Evolutionary conservation across 53 echinoderm and acorn worm species (phyloP), one percentile per base, ranked within the genome.

Genomic region (Actinopyga echinites): DNA sequence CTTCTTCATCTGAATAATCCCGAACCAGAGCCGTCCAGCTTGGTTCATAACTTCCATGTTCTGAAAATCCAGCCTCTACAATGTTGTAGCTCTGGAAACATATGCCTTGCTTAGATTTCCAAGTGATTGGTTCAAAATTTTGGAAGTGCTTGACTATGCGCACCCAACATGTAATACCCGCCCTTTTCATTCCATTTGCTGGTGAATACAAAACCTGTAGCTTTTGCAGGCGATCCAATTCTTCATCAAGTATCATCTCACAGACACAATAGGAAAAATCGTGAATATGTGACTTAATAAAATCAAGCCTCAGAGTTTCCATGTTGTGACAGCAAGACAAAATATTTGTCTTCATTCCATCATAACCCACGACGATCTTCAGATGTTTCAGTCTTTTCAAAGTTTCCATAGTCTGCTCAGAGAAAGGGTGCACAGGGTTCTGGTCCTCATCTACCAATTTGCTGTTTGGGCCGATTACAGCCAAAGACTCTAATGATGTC

Each of bases 1-100:
- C 62, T 17, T 9, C 9, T 20, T 62, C 28, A 3, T 29, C 62
- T 26, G 77, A 52, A 77, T 77, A 52, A 23, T 77, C 54, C 10
- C 77, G 53, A 1, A 77, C 28, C 25, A 54, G 31, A 2, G 77
- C 77, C 1, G 77, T 77, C 77, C 77, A 77, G 45, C 77, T 53
- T 0, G 77, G 77, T 30, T 77, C 77, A 2, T 53, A 54, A 45
- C 54, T 54, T 20, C 44, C 53, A 49, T 49, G 49, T 4, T 52
- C 77, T 20, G 56, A 53, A 13, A 49, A 32, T 30, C 77, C 77
- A 62, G 26, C 62, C 30, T 62, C 30, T 29, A 10, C 8, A 20
- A 29, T 77, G 31, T 31, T 45, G 49, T 49, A 49, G 17, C 49
- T 49, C 49, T 49, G 5, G 17, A 49, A 49, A 49, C 49, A 49